Percentiles rank a stretch among this genome's conserved stretches.
Conservation (phyloP, 2,888 invertebrate genomes). For the Papilio demoleus region DNA sequence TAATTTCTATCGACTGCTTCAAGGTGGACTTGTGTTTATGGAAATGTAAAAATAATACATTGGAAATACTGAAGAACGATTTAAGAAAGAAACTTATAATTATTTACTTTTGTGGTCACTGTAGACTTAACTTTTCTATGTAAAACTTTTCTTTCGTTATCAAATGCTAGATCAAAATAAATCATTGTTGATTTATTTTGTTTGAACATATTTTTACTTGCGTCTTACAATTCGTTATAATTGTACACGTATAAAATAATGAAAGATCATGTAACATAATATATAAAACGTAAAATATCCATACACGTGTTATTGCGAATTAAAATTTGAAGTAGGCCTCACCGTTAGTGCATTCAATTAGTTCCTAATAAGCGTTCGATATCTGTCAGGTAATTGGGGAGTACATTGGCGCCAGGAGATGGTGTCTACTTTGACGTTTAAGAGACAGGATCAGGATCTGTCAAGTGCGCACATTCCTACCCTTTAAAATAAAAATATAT, state of each 20-base stretch:
- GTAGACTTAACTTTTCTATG: no score
- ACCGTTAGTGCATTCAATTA: slow-evolving; percentile 52
- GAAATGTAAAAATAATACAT: neutral
- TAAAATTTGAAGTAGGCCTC: slow-evolving; percentile 46
- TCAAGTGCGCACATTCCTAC: neutral
- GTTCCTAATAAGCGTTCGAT: slow-evolving; percentile 51
- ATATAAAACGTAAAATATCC: slow-evolving; percentile 16
- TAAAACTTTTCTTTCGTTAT: no score
- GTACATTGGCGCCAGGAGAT: slow-evolving; percentile 13
- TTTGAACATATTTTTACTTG: no score
- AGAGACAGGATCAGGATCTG: neutral
- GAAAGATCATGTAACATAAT: neutral
- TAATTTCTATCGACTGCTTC: slow-evolving; percentile 20
- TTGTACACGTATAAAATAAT: neutral
- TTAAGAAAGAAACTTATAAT: neutral
- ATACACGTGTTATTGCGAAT: slow-evolving; percentile 34
- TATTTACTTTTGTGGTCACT: no score
- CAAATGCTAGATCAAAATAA: no score
- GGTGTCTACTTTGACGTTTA: neutral
- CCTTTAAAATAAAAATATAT: no score
- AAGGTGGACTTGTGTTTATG: slow-evolving; percentile 30
- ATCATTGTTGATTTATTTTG: no score
- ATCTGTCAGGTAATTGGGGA: slow-evolving; percentile 49
- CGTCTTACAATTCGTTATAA: neutral
- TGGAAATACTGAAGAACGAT: neutral